Percentiles rank a stretch among this genome's conserved stretches.
These are phyloP conservation scores for Conus betulinus DNA, from an alignment of 1,140 invertebrate genomes.

Conservation along the genomic window DNA sequence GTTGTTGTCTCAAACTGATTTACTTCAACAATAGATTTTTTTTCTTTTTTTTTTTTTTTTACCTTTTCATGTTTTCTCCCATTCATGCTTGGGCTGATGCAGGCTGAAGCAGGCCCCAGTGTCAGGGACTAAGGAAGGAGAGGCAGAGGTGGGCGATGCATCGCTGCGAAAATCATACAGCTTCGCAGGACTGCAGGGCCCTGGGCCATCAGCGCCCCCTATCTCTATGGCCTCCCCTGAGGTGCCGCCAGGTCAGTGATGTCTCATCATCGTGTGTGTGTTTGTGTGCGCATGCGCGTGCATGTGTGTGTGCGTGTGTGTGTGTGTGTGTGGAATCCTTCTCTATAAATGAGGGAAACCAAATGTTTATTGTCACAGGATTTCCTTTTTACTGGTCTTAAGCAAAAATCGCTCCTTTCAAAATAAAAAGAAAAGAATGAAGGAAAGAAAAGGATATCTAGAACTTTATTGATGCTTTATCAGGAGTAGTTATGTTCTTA, in stretches of 20 bases:
- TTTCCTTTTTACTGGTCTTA: too few relatives aligned
- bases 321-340: too few relatives aligned
- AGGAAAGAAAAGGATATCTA: too few relatives aligned
- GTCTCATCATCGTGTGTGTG: neutral
- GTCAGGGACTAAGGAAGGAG: neutral
- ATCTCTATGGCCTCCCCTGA: neutral
- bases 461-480: too few relatives aligned
- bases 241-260: neutral
- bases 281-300: too few relatives aligned
- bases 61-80: neutral
- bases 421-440: too few relatives aligned
- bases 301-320: too few relatives aligned
- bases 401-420: too few relatives aligned
- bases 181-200: constrained; percentile 62
- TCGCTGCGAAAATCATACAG: constrained; percentile 61
- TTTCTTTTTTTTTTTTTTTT: neutral
- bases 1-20: too few relatives aligned
- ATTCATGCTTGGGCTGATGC: neutral
- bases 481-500: too few relatives aligned
- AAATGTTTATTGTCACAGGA: too few relatives aligned
- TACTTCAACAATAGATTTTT: neutral
- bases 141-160: neutral
- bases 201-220: neutral
- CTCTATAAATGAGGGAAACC: too few relatives aligned
- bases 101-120: constrained; percentile 1